Evolutionary conservation across 2,888 invertebrate species (phyloP).

Genomic region (Eucera pruinosa): DNA sequence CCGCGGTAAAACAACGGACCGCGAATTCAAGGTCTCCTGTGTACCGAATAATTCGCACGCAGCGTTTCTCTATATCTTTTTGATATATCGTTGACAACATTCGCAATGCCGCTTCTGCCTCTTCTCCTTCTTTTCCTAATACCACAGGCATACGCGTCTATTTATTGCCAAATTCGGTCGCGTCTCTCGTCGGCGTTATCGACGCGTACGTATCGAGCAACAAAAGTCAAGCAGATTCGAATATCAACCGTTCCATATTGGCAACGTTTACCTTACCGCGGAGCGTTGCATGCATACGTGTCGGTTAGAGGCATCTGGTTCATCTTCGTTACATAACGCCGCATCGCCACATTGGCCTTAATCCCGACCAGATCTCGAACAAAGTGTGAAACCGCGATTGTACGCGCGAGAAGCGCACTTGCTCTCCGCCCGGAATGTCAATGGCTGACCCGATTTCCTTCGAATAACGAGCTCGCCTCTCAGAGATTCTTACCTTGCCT

Average conservation of each 20-base stretch:
- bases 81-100: too few relatives aligned
- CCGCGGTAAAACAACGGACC: too few relatives aligned
- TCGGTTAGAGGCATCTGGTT: conserved; percentile 43
- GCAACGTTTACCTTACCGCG: conserved; percentile 26
- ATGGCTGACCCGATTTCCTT: conserved; percentile 56
- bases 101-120: too few relatives aligned
- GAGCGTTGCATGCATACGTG: conserved; percentile 27
- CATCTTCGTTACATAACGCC: conserved; percentile 64
- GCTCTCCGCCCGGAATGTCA: conserved; percentile 63
- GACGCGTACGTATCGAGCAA: too few relatives aligned
- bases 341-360: conserved; percentile 62
- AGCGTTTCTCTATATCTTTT: too few relatives aligned
- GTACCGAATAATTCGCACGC: too few relatives aligned
- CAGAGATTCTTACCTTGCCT: conserved; percentile 36
- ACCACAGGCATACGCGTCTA: too few relatives aligned
- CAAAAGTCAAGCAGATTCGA: too few relatives aligned
- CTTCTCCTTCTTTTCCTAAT: too few relatives aligned
- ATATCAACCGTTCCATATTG: conserved; percentile 42
- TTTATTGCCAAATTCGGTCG: too few relatives aligned
- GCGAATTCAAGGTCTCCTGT: too few relatives aligned
- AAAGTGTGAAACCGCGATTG: conserved; percentile 52
- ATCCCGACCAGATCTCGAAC: conserved; percentile 55
- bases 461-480: conserved; percentile 23
- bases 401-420: conserved; percentile 56
- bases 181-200: too few relatives aligned